Evolutionary conservation across 2,888 invertebrate genomes (phyloP).

Genomic region (Alentia gelatinosa): DNA sequence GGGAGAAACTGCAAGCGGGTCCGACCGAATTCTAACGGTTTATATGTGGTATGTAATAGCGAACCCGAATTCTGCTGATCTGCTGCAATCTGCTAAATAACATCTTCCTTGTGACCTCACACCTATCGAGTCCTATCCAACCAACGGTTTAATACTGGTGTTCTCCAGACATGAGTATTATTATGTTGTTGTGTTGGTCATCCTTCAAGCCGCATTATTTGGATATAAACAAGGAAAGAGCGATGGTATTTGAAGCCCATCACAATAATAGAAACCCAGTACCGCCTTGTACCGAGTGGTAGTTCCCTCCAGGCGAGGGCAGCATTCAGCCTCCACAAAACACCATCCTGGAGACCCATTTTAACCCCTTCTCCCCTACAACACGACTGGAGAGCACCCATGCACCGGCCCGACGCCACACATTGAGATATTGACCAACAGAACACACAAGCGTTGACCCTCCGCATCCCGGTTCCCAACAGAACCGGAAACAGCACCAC

Average conservation of each 20-base stretch:
- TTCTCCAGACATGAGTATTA: too few species aligned
- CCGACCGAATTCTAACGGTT: too few species aligned
- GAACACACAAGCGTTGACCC: background rate
- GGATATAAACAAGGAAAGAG: background rate
- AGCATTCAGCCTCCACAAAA: background rate
- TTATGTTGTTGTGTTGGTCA: too few species aligned
- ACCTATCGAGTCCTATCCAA: too few species aligned
- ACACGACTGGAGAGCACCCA: background rate
- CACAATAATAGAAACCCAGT: background rate
- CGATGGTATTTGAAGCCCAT: background rate
- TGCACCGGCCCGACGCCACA: background rate
- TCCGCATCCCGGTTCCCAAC: background rate
- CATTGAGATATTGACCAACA: background rate
- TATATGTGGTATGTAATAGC: too few species aligned
- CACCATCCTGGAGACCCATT: slow-evolving; percentile 19
- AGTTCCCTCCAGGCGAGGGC: background rate
- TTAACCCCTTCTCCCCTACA: background rate
- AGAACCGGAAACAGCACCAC: slow-evolving; percentile 15
- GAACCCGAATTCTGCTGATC: too few species aligned
- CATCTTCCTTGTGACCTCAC: too few species aligned
- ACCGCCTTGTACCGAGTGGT: background rate
- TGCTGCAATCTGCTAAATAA: too few species aligned
- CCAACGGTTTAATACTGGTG: too few species aligned
- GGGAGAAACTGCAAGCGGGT: too few species aligned
- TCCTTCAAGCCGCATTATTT: background rate